These are phyloP conservation scores for Rynchops niger DNA, from an alignment of 2,113 vertebrate species.

Conservation along the genomic window DNA sequence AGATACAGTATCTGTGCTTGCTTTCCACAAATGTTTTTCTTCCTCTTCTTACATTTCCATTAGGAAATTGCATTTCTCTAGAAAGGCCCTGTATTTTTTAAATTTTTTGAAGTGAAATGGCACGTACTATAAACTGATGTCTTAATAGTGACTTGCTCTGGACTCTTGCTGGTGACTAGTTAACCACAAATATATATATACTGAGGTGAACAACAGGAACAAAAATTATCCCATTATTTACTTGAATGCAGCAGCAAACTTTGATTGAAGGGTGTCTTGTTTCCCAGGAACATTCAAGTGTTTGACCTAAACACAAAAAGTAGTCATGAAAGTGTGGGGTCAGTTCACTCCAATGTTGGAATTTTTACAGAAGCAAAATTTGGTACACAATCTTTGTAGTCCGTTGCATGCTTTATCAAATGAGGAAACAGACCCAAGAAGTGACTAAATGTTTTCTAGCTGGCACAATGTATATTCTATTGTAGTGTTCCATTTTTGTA, in stretches of 20 bases:
- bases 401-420: neutral
- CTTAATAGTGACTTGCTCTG: neutral
- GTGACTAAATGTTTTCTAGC: neutral
- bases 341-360: neutral
- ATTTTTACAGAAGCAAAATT: neutral
- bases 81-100: neutral
- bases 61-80: neutral
- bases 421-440: neutral
- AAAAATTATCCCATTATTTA: neutral
- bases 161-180: neutral
- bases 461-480: neutral
- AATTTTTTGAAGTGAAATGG: neutral
- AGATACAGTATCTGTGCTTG: neutral
- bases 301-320: neutral
- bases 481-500: neutral
- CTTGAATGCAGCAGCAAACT: neutral
- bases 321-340: neutral
- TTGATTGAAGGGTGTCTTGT: neutral
- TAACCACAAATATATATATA: neutral
- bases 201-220: neutral
- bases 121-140: neutral
- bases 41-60: neutral
- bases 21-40: neutral
- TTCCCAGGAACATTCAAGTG: neutral
- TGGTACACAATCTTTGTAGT: neutral